phyloP scores from a whole-genome alignment of 2,888 invertebrate genomes.

The Phrixothrix hirtus region DNA sequence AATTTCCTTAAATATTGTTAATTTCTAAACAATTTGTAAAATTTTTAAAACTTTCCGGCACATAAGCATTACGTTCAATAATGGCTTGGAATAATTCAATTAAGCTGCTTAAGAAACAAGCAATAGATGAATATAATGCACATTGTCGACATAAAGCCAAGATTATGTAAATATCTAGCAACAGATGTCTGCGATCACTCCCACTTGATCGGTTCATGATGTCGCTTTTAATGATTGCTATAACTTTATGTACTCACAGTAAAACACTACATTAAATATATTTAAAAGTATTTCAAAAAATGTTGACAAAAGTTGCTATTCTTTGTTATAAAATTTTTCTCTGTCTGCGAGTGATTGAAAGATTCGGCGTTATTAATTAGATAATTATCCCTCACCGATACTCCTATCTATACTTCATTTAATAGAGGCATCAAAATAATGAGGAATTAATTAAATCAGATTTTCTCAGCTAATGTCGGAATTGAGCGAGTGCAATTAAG shows the following conservation, averaged over 20 bases:
- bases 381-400: conserved; percentile 25
- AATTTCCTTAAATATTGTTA: too few relatives aligned
- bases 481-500: conserved; percentile 21
- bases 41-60: too few relatives aligned
- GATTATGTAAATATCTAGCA: conserved; percentile 37
- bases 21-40: too few relatives aligned
- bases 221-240: conserved; percentile 20
- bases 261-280: too few relatives aligned
- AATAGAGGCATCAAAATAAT: conserved; percentile 19
- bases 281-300: too few relatives aligned
- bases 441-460: conserved; percentile 27
- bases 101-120: conserved; percentile 18
- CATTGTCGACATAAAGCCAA: conserved; percentile 28
- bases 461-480: conserved; percentile 16
- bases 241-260: conserved; percentile 7
- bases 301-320: too few relatives aligned
- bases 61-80: too few relatives aligned
- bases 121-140: too few relatives aligned
- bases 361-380: conserved; percentile 24
- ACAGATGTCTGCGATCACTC: conserved; percentile 33
- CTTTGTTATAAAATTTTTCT: too few relatives aligned
- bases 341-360: conserved; percentile 18
- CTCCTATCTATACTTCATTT: conserved; percentile 25
- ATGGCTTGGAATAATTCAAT: too few relatives aligned
- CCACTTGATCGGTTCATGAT: conserved; percentile 19